These are phyloP conservation scores for Helarctos malayanus DNA, from an alignment of 2,797 vertebrate species.

Conservation along the genomic window DNA sequence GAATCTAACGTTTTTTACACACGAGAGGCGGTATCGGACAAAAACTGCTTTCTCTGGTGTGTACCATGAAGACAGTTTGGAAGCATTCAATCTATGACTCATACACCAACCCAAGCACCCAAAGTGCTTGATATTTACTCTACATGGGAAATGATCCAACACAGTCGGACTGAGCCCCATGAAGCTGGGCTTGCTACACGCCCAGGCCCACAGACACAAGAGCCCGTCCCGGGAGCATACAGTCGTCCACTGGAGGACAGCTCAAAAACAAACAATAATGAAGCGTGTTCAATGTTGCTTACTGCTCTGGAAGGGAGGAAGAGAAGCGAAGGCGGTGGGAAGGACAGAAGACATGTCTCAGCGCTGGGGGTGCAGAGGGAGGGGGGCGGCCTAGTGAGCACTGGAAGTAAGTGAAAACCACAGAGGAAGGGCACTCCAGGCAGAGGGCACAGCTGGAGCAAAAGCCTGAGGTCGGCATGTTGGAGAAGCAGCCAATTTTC, in stretches of 20 bases:
- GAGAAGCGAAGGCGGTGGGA: accelerated
- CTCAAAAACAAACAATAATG: accelerated
- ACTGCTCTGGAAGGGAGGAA: background rate
- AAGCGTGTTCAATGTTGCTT: accelerated
- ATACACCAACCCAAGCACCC: background rate
- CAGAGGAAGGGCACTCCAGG: background rate
- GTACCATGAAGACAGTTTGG: accelerated
- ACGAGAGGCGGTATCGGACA: background rate
- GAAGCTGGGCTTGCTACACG: accelerated
- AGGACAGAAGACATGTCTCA: accelerated
- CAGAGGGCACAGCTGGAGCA: accelerated
- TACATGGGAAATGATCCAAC: accelerated
- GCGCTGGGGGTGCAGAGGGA: background rate
- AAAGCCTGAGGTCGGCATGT: accelerated
- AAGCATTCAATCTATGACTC: background rate
- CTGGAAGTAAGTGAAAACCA: background rate
- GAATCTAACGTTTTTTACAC: background rate
- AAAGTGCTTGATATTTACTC: accelerated
- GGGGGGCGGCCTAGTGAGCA: background rate
- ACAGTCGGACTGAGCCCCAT: accelerated
- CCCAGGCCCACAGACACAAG: background rate
- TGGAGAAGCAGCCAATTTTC: no score
- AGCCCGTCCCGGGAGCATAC: accelerated
- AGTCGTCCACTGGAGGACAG: accelerated
- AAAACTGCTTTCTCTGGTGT: no score